Evolutionary conservation across 2,797 vertebrate genomes (phyloP).

Genomic region (Hippopotamyrus pictus): DNA sequence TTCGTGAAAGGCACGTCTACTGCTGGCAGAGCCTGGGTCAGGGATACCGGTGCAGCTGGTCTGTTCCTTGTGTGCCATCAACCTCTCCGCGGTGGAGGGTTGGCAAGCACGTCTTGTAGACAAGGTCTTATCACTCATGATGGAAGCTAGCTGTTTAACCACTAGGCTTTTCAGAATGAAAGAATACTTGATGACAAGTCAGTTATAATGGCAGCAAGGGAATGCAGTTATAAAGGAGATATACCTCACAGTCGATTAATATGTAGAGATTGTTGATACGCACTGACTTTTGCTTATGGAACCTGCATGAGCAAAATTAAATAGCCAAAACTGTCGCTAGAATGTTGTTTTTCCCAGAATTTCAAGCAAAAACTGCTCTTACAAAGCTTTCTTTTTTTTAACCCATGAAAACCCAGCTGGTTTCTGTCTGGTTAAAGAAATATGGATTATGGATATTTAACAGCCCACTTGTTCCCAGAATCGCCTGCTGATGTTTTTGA

Average conservation of each 20-base stretch:
- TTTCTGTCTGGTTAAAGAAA: not conserved
- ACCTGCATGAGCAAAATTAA: not conserved
- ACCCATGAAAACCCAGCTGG: not conserved
- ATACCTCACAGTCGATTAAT: not conserved
- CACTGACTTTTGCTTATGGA: not conserved
- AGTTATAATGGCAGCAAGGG: not conserved
- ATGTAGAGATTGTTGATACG: not conserved
- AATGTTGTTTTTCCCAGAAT: not conserved
- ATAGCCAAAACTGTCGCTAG: not conserved
- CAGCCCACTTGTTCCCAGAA: not conserved
- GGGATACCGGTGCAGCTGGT: not conserved
- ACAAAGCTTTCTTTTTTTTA: not conserved
- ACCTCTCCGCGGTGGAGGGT: not conserved
- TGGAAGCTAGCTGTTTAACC: not conserved
- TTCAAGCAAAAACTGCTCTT: not conserved
- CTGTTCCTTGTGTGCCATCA: not conserved
- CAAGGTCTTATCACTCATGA: not conserved
- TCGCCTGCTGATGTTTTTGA: not conserved
- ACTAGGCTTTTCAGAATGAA: not conserved
- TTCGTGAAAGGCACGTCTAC: not conserved
- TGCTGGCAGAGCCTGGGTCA: not conserved
- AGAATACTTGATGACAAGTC: not conserved
- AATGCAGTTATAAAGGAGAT: not conserved
- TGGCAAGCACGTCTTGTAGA: not conserved
- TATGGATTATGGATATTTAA: not conserved